Percentiles rank a stretch among this genome's conserved stretches.
Conservation (phyloP, 2,113 vertebrate genomes). For the Corythornis cristatus region DNA sequence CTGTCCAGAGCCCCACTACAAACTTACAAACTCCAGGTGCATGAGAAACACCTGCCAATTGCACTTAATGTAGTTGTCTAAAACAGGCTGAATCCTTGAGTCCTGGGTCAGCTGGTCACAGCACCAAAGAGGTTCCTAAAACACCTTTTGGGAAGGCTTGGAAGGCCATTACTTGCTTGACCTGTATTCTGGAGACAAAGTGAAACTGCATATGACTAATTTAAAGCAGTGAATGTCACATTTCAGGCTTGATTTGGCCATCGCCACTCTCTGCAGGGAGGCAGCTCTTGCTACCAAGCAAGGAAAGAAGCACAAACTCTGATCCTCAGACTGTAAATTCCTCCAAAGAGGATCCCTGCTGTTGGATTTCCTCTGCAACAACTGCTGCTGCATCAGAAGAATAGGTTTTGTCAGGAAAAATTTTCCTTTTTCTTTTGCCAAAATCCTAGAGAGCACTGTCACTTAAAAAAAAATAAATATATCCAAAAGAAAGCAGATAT, state of each 20-base stretch:
- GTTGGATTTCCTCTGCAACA: constrained; percentile 29
- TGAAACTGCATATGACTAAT: background rate
- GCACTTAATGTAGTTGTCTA: background rate
- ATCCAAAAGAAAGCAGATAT: background rate
- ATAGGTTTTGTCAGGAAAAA: background rate
- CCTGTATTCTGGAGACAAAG: background rate
- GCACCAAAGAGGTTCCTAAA: background rate
- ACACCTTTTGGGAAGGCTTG: background rate
- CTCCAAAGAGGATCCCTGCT: constrained; percentile 31
- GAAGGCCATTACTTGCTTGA: background rate
- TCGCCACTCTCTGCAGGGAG: background rate
- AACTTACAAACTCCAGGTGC: background rate
- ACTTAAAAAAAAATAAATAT: background rate
- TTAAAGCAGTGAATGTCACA: constrained; percentile 25
- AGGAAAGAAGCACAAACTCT: constrained; percentile 5
- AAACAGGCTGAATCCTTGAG: background rate
- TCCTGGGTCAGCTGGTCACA: background rate
- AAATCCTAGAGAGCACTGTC: background rate
- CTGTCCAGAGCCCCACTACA: background rate
- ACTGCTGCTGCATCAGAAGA: constrained; percentile 32
- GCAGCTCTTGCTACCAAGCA: constrained; percentile 10
- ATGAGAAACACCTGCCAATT: background rate
- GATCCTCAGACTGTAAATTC: constrained; percentile 19
- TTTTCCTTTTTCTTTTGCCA: constrained; percentile 1
- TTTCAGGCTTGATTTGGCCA: constrained; percentile 55